A percentile compares a stretch with the other conserved stretches of the same genome.
Evolutionary conservation across 2,797 vertebrate genomes (phyloP).

Genomic region (Ficedula albicollis): DNA sequence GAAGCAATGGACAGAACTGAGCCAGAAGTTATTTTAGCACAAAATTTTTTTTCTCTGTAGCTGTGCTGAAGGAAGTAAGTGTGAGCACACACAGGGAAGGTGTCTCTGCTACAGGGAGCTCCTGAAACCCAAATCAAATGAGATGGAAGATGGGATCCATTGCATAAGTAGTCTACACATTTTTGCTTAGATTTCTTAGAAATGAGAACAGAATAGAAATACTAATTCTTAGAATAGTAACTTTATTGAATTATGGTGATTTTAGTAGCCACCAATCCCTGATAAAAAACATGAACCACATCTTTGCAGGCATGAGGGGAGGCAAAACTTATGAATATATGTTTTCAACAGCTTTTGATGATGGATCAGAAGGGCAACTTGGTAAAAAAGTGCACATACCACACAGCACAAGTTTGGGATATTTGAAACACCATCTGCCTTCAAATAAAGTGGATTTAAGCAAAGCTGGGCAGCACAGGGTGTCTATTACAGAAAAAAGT

Average conservation of each 20-base stretch:
- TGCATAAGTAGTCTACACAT: fast-evolving
- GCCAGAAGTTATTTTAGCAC: not conserved
- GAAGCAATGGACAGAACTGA: not conserved
- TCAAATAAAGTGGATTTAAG: not conserved
- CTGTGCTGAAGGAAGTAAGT: not conserved
- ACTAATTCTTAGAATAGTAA: not conserved
- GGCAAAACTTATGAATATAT: not conserved
- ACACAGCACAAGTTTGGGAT: not conserved
- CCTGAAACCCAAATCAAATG: not conserved
- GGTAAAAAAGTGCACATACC: not conserved
- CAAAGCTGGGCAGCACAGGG: not conserved
- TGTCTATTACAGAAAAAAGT: not conserved
- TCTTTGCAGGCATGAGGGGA: not conserved
- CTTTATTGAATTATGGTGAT: not conserved
- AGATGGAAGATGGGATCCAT: not conserved
- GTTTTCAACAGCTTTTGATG: not conserved
- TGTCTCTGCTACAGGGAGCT: not conserved
- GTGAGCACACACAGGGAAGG: not conserved
- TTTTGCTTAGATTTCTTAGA: not conserved
- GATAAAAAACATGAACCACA: not conserved
- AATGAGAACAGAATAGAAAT: too few species aligned
- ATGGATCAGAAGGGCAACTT: not conserved
- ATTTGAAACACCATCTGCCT: not conserved
- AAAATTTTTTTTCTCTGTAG: not conserved
- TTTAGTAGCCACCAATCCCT: not conserved